These are phyloP conservation scores for Geotrypetes seraphini DNA, from an alignment of 2,797 vertebrate genomes.

Conservation along the genomic window DNA sequence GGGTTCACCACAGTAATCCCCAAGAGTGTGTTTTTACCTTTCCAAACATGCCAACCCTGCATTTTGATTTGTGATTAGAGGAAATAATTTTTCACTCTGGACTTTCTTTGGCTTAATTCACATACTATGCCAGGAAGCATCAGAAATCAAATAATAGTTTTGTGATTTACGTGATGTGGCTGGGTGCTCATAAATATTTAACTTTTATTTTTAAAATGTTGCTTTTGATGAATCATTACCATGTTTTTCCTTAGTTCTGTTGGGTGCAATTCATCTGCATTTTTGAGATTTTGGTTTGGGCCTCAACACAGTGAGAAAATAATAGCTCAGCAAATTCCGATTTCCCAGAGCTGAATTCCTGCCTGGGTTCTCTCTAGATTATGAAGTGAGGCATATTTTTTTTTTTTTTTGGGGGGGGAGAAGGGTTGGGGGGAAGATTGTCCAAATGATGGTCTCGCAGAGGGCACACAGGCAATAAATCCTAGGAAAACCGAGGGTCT, in stretches of 20 bases:
- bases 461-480: too few species aligned
- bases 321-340: slow-evolving; percentile 48
- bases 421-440: too few species aligned
- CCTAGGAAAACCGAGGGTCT: too few species aligned
- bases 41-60: slow-evolving; percentile 36
- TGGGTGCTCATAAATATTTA: slow-evolving; percentile 71
- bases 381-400: too few species aligned
- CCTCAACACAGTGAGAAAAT: slow-evolving; percentile 55
- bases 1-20: too few species aligned
- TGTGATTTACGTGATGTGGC: slow-evolving; percentile 70
- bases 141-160: slow-evolving; percentile 70
- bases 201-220: slow-evolving; percentile 72
- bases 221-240: slow-evolving; percentile 71
- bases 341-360: too few species aligned
- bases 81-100: slow-evolving; percentile 45
- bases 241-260: slow-evolving; percentile 65
- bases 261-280: slow-evolving; percentile 61
- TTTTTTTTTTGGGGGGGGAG: too few species aligned
- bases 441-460: too few species aligned
- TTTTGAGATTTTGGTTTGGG: slow-evolving; percentile 63
- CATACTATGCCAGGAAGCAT: slow-evolving; percentile 55
- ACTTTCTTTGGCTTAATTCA: slow-evolving; percentile 48
- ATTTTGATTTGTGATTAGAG: slow-evolving; percentile 52
- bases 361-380: too few species aligned
- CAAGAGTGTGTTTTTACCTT: slow-evolving; percentile 27